phyloP scores from a whole-genome alignment of 2,888 invertebrate species.

The Lasioglossum figueresi region DNA sequence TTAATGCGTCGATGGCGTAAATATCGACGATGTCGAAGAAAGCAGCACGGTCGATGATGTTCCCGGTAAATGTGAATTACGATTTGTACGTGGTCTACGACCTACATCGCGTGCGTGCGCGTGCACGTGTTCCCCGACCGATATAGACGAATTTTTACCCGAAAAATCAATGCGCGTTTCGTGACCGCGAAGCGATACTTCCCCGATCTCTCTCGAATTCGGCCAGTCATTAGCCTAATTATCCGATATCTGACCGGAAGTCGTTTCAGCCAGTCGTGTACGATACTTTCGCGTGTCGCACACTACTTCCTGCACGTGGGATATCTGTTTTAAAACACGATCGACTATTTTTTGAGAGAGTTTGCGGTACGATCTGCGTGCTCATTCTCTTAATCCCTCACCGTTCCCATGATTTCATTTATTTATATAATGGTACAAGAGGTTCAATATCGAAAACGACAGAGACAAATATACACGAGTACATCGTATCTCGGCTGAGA shows the following conservation, averaged over 20 bases:
- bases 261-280: conserved; percentile 56
- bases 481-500: not conserved
- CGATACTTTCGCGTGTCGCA: conserved; percentile 61
- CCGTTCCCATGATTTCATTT: no score
- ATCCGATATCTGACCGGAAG: conserved; percentile 60
- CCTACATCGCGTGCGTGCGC: conserved; percentile 3
- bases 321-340: conserved; percentile 13
- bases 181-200: conserved; percentile 14
- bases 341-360: not conserved
- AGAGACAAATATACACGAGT: not conserved
- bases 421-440: no score
- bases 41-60: conserved; percentile 42
- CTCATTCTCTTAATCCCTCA: no score
- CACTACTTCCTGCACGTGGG: conserved; percentile 52
- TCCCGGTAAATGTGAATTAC: conserved; percentile 61
- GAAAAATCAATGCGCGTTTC: conserved; percentile 16
- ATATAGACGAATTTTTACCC: conserved; percentile 9
- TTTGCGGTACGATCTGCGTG: not conserved
- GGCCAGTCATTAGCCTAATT: conserved; percentile 66
- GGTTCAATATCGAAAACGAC: not conserved
- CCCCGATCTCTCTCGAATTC: conserved; percentile 42
- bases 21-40: conserved; percentile 38
- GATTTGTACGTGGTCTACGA: conserved; percentile 31
- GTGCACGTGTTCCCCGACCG: not conserved
- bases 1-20: conserved; percentile 43